Percentiles rank a stretch among this genome's conserved stretches.
phyloP scores from a whole-genome alignment of 1,140 invertebrate genomes.

The Conopomorpha cramerella region DNA sequence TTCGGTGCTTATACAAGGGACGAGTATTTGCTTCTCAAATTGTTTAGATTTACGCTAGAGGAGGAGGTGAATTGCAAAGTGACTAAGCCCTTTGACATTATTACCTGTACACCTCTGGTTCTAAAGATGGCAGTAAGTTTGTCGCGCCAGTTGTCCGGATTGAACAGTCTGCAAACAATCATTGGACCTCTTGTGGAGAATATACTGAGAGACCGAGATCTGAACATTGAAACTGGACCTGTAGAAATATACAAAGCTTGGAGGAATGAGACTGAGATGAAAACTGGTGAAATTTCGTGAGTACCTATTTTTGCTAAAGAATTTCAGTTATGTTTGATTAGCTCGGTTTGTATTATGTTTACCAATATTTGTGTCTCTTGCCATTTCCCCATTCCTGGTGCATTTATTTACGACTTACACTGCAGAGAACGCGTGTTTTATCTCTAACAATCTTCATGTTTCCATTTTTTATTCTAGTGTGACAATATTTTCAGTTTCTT shows the following conservation, averaged over 20 bases:
- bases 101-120: conserved; percentile 76
- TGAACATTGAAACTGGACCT: conserved; percentile 79
- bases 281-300: conserved; percentile 72
- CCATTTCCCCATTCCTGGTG: too few species aligned
- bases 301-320: conserved; percentile 10
- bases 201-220: conserved; percentile 69
- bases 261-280: conserved; percentile 79
- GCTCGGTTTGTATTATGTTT: too few species aligned
- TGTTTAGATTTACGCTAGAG: conserved; percentile 73
- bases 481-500: too few species aligned
- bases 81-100: conserved; percentile 74
- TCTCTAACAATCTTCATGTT: too few species aligned
- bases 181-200: conserved; percentile 73
- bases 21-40: conserved; percentile 76
- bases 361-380: too few species aligned
- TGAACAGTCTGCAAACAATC: conserved; percentile 70
- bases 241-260: conserved; percentile 82
- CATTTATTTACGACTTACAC: too few species aligned
- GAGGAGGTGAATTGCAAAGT: conserved; percentile 83
- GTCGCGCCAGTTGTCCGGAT: conserved; percentile 71
- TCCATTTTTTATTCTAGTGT: too few species aligned
- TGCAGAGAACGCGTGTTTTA: too few species aligned
- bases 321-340: too few species aligned
- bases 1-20: conserved; percentile 80
- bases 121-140: conserved; percentile 81